Conservation (phyloP, 2,113 vertebrate species). For the Notiomystis cincta region DNA sequence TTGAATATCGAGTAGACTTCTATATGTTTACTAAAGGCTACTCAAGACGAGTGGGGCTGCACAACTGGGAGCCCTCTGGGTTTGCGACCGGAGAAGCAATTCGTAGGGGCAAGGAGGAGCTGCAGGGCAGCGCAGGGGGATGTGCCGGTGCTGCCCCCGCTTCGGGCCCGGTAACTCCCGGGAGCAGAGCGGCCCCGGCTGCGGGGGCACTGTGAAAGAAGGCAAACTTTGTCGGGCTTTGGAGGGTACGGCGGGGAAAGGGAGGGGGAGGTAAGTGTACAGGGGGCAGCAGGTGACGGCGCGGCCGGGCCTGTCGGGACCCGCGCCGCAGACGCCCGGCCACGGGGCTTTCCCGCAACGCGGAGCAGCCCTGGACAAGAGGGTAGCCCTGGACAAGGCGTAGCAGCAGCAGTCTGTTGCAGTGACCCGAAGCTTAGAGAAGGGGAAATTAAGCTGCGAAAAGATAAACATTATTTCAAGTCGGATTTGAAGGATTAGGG, state of each 20-base stretch:
- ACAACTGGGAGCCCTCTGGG: background rate
- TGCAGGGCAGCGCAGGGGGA: fast-evolving
- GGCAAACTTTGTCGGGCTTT: background rate
- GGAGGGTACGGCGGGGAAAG: too few relatives aligned
- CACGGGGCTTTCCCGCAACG: background rate
- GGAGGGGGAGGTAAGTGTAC: background rate
- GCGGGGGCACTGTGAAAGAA: background rate
- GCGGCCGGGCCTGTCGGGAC: background rate
- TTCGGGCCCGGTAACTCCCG: too few relatives aligned
- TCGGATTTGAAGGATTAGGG: conserved; percentile 83
- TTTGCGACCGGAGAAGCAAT: background rate
- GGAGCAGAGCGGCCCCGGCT: background rate
- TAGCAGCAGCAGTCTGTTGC: background rate
- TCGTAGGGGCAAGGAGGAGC: background rate
- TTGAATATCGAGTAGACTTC: conserved; percentile 11
- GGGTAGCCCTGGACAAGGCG: background rate
- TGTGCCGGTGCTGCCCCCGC: background rate
- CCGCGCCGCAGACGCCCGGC: background rate
- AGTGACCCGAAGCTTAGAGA: conserved; percentile 71
- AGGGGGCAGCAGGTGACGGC: background rate
- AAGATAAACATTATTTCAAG: conserved; percentile 84
- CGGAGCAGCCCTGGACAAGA: background rate
- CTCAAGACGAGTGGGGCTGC: background rate
- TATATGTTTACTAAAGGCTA: background rate
- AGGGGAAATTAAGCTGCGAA: conserved; percentile 75